Base-by-base conservation (phyloP, 2,888 invertebrate species). In the Macrosoma leucophasiata region DNA sequence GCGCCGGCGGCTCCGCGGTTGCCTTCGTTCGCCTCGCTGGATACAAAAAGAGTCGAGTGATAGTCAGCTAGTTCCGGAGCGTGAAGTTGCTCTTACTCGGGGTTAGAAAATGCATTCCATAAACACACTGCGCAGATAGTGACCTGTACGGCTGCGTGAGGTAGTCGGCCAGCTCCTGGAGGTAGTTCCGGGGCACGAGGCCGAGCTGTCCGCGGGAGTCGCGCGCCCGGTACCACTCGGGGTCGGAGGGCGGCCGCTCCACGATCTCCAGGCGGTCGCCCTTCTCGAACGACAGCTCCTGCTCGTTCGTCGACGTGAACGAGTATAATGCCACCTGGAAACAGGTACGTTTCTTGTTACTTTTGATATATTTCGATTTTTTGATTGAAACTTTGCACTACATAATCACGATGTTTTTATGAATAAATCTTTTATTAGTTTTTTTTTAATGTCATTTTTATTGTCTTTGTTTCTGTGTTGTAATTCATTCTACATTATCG, bases 191-290 rank as follows among this genome's bases (percentile, higher is more conserved):
- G 21, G 98, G 99, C 59, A 99, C 97, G 55, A 99, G 89, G 33
- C 98, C 98, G 42, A 94, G 88, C 77, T 94, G 93, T 4, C 98
- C 98, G 70, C 93, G 91, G 33, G 91, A 90, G 85, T 98, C 98
- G 27, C 97, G 87, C 33, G 98, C 98, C 67, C 94, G 93, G 87
- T 93, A 96, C 99, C 99, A 99, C 85, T 99, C 98, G 5, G 99
- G 98, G 87, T 99, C 99, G 43, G 96, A 94, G 4, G 93, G 90
- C 5, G 98, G 98, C 64, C 97, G 91, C 84, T 98, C 98, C 45
- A 99, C 87, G 53, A 99, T 96, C 82, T 98, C 97, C 50, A 99
- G 85, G 29, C 95, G 89, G 81, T 99, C 98, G 30, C 97, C 97
- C 69, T 98, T 98, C 71, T 97, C 96, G 75, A 98, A 98, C 48